phyloP scores from a whole-genome alignment of 2,888 invertebrate genomes.

The Imbricaverruca yamaguchii region DNA sequence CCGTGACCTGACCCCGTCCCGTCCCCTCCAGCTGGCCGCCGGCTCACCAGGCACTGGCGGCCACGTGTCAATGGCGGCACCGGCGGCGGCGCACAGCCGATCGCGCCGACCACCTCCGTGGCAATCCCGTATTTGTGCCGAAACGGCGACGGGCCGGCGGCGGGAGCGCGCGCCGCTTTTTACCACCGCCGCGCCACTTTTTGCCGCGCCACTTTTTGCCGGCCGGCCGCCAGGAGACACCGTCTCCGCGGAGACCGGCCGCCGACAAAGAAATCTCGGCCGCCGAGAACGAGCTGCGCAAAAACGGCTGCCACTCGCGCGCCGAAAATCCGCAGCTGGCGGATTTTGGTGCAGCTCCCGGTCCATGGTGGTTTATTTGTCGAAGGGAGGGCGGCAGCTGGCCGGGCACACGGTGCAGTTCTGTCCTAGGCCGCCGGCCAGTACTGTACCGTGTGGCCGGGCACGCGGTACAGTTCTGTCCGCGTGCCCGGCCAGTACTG shows the following conservation, averaged over 20 bases:
- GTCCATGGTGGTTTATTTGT: no score
- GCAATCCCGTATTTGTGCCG: neutral
- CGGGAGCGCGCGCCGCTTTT: neutral
- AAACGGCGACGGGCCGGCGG: neutral
- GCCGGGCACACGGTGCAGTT: no score
- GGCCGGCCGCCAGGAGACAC: neutral
- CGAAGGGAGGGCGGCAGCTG: no score
- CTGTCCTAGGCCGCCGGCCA: no score
- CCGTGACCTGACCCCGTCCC: no score
- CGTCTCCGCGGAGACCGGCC: neutral
- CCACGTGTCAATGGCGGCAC: neutral
- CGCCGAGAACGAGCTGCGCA: neutral
- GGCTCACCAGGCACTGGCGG: no score
- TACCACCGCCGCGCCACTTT: neutral
- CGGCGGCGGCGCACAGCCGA: neutral
- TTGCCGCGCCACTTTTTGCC: neutral
- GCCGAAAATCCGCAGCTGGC: neutral
- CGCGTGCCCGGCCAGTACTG: no score
- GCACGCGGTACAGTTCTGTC: no score
- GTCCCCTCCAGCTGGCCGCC: no score
- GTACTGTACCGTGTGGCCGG: no score
- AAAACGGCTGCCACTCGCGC: neutral
- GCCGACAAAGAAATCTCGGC: slow-evolving; percentile 3
- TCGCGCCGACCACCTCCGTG: neutral
- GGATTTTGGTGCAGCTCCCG: neutral